Base-by-base conservation (phyloP, 1,140 invertebrate species). In the Diabrotica virgifera region DNA sequence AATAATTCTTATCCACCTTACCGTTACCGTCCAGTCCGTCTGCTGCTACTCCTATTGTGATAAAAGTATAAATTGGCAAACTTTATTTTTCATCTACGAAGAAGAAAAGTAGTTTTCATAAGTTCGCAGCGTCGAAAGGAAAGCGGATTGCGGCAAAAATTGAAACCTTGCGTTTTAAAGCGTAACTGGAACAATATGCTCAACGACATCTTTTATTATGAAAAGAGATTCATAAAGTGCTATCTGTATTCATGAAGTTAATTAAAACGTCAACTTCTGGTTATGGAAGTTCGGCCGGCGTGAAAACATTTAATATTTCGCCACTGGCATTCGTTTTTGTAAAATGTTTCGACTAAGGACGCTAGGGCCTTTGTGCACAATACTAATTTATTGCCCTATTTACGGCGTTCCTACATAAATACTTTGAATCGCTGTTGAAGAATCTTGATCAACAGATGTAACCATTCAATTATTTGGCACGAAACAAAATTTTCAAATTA, bases 241-340 rank as follows among this genome's bases (percentile, higher is more conserved):
- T 60, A 60, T 60, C 59, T 60, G 50, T 36, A 60, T 60, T 60
- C 59, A 60, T 60, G 59, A 60, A 60, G 59, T 52, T 60, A 60
- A 60, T 60, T 60, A 60, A 60, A 60, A 60, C 50, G 59, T 60
- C 59, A 60, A 60, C 40, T 60, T 14, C 52, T n/a, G 13, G 59
- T 60, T 60, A 60, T 60, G 24, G 50, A 51, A 60, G 40, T 38
- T 52, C 38, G 35, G 59, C 14, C 38, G 59, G 59, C 50, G 59
- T 50, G 59, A 60, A 60, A 24, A 46, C 59, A 52, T 60, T 60
- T 60, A 50, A 60, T 60, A 60, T 60, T 60, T 60, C 59, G 50
- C 59, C 36, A 46, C 50, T 46, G 50, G 59, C 59, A 60, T 52
- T 51, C 50, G 40, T 50, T 51, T 52, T 60, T 57, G 55, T 57